phyloP scores from a whole-genome alignment of 2,888 invertebrate genomes.

The Morpho deidamia region DNA sequence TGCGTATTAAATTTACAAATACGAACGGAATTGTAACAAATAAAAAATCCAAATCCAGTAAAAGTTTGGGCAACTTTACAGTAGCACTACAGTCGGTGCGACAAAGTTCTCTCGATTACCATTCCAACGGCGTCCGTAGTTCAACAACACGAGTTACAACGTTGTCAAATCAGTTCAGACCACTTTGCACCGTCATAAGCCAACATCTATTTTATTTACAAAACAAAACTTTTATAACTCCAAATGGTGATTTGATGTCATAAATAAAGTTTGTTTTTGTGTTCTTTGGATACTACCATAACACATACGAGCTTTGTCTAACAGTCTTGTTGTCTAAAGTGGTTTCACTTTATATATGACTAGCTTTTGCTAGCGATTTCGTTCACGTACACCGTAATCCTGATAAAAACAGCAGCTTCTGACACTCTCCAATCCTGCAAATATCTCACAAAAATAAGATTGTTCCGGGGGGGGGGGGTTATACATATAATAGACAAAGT shows the following conservation, averaged over 20 bases:
- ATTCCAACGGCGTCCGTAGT: conserved; percentile 25
- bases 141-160: conserved; percentile 23
- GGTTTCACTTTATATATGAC: too few species aligned
- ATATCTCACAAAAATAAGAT: too few species aligned
- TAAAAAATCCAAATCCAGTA: conserved; percentile 5
- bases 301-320: not conserved
- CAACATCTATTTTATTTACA: conserved; percentile 5
- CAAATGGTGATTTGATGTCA: conserved; percentile 6
- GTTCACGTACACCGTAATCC: too few species aligned
- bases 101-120: conserved; percentile 29
- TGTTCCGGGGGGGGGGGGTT: too few species aligned
- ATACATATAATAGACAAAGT: too few species aligned
- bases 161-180: conserved; percentile 17
- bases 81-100: conserved; percentile 23
- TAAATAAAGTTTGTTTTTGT: not conserved
- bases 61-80: conserved; percentile 29
- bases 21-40: not conserved
- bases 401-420: too few species aligned
- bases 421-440: too few species aligned
- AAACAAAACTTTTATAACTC: conserved; percentile 5
- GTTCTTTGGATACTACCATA: not conserved
- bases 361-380: too few species aligned
- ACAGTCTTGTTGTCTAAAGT: too few species aligned
- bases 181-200: not conserved
- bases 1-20: not conserved